These are phyloP conservation scores for Holacanthus passer DNA, from an alignment of 2,113 vertebrate species.

Conservation along the genomic window DNA sequence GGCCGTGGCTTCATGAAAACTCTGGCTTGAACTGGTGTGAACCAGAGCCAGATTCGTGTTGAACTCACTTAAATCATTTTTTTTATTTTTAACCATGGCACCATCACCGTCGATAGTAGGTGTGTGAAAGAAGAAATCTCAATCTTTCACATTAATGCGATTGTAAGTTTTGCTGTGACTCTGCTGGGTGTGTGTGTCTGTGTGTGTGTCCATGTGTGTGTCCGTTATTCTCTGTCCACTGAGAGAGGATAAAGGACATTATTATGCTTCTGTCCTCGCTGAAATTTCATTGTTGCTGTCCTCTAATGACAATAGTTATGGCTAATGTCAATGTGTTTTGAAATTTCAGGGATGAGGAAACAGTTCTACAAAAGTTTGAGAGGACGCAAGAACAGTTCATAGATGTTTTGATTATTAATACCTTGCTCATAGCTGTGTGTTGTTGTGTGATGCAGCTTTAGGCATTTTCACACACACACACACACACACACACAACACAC, in stretches of 20 bases:
- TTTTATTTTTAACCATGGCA: slow-evolving; percentile 7
- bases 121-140: not conserved
- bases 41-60: not conserved
- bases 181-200: not conserved
- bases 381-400: not conserved
- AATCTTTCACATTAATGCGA: too few relatives aligned
- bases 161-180: not conserved
- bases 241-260: too few relatives aligned
- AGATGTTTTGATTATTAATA: not conserved
- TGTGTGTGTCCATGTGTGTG: too few relatives aligned
- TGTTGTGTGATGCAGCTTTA: not conserved
- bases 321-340: not conserved
- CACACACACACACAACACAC: too few relatives aligned
- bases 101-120: not conserved
- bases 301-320: too few relatives aligned
- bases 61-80: too few relatives aligned
- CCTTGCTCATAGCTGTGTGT: too few relatives aligned
- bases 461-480: not conserved
- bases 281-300: not conserved
- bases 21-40: not conserved
- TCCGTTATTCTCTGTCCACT: too few relatives aligned
- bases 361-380: not conserved
- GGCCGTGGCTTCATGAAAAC: not conserved
- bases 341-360: too few relatives aligned
- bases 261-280: too few relatives aligned